Conservation (phyloP, 2,888 invertebrate genomes). For the Eristalis pertinax region DNA sequence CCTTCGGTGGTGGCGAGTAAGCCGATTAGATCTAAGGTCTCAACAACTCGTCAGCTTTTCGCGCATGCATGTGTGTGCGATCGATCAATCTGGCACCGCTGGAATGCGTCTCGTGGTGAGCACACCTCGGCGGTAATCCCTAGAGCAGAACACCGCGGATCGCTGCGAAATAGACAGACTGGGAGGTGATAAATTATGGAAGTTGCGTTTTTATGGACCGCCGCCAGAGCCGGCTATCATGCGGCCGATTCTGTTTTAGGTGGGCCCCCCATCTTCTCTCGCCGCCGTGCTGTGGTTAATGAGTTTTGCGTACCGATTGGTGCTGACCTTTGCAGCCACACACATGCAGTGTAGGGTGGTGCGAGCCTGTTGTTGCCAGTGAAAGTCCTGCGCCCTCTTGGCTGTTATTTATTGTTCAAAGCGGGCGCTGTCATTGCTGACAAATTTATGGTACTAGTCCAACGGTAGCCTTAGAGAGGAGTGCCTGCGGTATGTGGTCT, state of each 20-base stretch:
- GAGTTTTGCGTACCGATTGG: neutral
- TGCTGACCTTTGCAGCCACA: conserved; percentile 31
- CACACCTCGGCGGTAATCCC: conserved; percentile 5
- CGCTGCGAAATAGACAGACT: conserved; percentile 12
- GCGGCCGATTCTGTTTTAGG: conserved; percentile 12
- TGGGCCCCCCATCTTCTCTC: neutral
- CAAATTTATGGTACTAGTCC: neutral
- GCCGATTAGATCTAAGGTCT: conserved; percentile 51
- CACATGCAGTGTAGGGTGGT: neutral
- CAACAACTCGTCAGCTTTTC: conserved; percentile 46
- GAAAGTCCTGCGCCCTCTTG: conserved; percentile 2
- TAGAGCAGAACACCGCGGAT: conserved; percentile 25
- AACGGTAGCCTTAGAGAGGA: neutral
- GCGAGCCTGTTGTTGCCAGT: neutral
- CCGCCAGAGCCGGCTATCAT: conserved; percentile 37
- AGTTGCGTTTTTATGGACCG: conserved; percentile 42
- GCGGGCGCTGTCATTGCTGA: neutral
- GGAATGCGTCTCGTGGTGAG: conserved; percentile 34
- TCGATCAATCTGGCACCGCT: conserved; percentile 39
- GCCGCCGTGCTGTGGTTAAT: conserved; percentile 20
- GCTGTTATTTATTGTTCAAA: neutral
- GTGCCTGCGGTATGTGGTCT: neutral
- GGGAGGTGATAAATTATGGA: conserved; percentile 44
- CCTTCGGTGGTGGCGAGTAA: conserved; percentile 32
- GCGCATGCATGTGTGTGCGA: neutral